Base-by-base conservation (phyloP, 2,888 invertebrate genomes). In the Acrobasis repandana region DNA sequence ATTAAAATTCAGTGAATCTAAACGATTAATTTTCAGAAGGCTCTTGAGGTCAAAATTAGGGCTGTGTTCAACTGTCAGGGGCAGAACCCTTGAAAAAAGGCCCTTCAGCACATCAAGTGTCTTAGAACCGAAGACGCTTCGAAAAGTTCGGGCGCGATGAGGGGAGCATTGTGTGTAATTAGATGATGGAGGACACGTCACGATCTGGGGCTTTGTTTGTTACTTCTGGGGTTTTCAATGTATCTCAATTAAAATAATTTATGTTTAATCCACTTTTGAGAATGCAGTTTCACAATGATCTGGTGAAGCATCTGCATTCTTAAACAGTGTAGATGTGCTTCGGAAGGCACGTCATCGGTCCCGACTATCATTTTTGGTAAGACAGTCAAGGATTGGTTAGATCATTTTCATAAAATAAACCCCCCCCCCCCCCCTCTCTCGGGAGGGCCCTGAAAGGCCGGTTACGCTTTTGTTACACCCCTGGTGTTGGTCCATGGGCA, bases 21-120 rank as follows among this genome's bases (percentile, higher is more conserved):
- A 57, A 58, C 57, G 57, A 58, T 58, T 58, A 58, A 58, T 58
- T 48, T 36, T 9, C 36, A 52, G 52, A 52, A 52, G 33, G 38
- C 38, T n/a, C 58, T 58, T 38, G n/a, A 36, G 47, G 46, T 46
- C 20, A 38, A 58, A 58, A 58, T 58, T 58, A 58, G 47, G 58
- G 38, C 50, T 38, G 18, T 36, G 58, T 58, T 50, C 50, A 49
- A 14, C 49, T 58, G 58, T 50, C 58, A 58, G 6, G 16, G 38
- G 38, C 58, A 58, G 50, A 9, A 11, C 58, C 6, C 49, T 58
- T 38, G 57, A 58, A 58, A 58, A 58, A 58, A 58, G 58, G 20
- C 58, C 49, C 49, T 50, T 58, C 54, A 54, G 2, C 38, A n/a
- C 33, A 51, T 51, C n/a, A 33, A 51, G 51, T 10, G 43, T 43